phyloP scores from a whole-genome alignment of 2,888 invertebrate species.

The Pediacus dermestoides region DNA sequence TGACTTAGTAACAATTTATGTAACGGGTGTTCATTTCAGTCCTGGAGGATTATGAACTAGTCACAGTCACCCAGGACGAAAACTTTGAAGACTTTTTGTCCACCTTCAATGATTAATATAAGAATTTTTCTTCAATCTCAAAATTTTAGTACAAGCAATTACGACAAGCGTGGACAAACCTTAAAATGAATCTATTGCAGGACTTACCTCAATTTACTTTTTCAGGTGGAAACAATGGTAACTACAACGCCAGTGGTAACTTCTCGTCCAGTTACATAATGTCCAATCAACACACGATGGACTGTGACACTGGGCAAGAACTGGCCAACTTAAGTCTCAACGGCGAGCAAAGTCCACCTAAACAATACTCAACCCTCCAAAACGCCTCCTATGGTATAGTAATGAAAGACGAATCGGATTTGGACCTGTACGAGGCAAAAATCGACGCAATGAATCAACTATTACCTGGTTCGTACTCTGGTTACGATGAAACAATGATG shows the following conservation, averaged over 20 bases:
- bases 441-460: slow-evolving; percentile 64
- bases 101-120: too few species aligned
- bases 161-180: too few species aligned
- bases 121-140: too few species aligned
- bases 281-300: slow-evolving; percentile 68
- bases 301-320: slow-evolving; percentile 71
- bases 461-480: slow-evolving; percentile 56
- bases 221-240: slow-evolving; percentile 58
- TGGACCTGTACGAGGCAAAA: slow-evolving; percentile 69
- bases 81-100: too few species aligned
- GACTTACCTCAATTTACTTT: too few species aligned
- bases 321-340: slow-evolving; percentile 51
- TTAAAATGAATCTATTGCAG: too few species aligned
- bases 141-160: too few species aligned
- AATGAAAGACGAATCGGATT: slow-evolving; percentile 76
- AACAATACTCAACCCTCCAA: slow-evolving; percentile 71
- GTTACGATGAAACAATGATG: slow-evolving; percentile 70
- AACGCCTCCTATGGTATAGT: slow-evolving; percentile 71
- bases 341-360: slow-evolving; percentile 52
- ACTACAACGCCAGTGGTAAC: slow-evolving; percentile 65
- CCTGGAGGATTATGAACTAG: too few species aligned
- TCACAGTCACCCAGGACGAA: too few species aligned
- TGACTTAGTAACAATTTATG: too few species aligned
- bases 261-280: slow-evolving; percentile 66
- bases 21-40: too few species aligned